Percentiles rank a stretch among this genome's conserved stretches.
phyloP scores from a whole-genome alignment of 2,797 vertebrate genomes.

The Rhinophrynus dorsalis region DNA sequence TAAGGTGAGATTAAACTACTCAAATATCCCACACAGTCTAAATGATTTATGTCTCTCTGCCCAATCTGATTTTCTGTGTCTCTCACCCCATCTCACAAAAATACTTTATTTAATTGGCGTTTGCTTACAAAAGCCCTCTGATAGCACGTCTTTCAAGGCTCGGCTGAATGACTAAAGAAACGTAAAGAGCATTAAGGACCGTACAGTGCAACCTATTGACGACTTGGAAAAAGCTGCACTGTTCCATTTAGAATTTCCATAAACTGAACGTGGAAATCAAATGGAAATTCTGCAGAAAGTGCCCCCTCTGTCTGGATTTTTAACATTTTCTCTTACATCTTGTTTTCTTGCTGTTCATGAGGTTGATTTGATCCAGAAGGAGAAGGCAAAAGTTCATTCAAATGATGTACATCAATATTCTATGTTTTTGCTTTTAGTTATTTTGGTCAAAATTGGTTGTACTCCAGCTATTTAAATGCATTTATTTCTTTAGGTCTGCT shows the following conservation, averaged over 20 bases:
- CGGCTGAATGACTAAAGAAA: slow-evolving; percentile 9
- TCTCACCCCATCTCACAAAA: not conserved
- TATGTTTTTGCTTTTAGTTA: too few relatives aligned
- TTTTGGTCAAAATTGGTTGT: too few relatives aligned
- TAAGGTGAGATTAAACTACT: not conserved
- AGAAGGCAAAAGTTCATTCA: slow-evolving; percentile 19
- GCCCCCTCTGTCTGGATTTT: slow-evolving; percentile 1
- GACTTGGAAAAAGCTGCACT: slow-evolving; percentile 30
- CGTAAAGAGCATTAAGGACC: not conserved
- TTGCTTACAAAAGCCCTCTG: slow-evolving; percentile 27
- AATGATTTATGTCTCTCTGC: slow-evolving; percentile 23
- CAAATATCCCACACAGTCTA: not conserved
- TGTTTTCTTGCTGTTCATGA: not conserved
- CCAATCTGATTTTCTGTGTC: not conserved
- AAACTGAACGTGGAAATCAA: slow-evolving; percentile 24
- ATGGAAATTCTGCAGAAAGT: slow-evolving; percentile 25
- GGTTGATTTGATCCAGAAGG: slow-evolving; percentile 7
- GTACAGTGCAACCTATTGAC: slow-evolving; percentile 39
- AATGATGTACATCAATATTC: too few relatives aligned
- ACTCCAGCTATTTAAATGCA: too few relatives aligned
- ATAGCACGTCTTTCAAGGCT: slow-evolving; percentile 16
- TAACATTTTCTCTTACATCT: not conserved
- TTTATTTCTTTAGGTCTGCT: too few relatives aligned
- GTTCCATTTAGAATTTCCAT: slow-evolving; percentile 32
- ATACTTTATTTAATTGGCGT: slow-evolving; percentile 1